Conservation (phyloP, 1,140 invertebrate genomes). For the Arctopsyche grandis region DNA sequence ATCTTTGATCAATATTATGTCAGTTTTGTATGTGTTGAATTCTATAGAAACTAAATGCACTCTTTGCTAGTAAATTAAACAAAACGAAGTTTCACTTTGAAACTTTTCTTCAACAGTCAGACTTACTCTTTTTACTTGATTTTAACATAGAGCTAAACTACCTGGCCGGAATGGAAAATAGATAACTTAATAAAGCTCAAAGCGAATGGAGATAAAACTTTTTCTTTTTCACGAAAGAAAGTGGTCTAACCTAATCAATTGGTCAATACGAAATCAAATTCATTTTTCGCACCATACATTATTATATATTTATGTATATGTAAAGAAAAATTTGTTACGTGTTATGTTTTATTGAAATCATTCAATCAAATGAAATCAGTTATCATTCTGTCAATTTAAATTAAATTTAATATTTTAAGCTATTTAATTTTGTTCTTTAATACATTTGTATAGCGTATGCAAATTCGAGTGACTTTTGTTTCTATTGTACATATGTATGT, state of each 20-base stretch:
- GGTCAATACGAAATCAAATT: background rate
- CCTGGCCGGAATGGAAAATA: constrained; percentile 29
- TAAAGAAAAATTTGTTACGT: no score
- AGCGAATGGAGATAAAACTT: constrained; percentile 23
- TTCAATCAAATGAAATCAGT: no score
- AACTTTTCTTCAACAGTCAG: background rate
- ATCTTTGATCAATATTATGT: background rate
- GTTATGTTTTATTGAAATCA: no score
- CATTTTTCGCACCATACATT: background rate
- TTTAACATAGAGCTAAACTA: constrained; percentile 1
- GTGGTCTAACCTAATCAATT: background rate
- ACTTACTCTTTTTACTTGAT: constrained; percentile 6
- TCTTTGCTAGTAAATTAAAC: background rate
- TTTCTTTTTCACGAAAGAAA: constrained; percentile 14
- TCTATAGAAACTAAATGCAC: background rate
- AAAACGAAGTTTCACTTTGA: background rate
- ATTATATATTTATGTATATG: no score
- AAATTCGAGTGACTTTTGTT: no score
- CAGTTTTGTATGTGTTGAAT: background rate
- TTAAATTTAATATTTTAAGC: no score
- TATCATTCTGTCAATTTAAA: no score
- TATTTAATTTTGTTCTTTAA: no score
- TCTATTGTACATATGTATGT: no score
- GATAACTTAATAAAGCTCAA: constrained; percentile 38
- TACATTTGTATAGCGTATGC: no score